A percentile compares a stretch with the other conserved stretches of the same genome.
phyloP scores from a whole-genome alignment of 2,113 vertebrate species.

The Channa argus region DNA sequence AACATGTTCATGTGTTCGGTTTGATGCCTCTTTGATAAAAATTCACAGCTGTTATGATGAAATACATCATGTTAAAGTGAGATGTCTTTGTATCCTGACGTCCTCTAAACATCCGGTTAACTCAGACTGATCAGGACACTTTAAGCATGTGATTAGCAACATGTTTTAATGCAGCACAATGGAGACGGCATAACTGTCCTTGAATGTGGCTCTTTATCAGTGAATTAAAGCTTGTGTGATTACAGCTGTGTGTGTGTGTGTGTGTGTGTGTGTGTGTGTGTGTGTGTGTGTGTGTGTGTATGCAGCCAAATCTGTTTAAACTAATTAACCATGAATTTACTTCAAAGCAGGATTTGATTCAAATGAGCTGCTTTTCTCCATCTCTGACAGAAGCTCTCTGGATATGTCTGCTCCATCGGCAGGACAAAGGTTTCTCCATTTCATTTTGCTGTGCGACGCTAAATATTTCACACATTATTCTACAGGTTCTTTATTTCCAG shows the following conservation, averaged over 20 bases:
- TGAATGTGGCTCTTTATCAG: conserved; percentile 91
- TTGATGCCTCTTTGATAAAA: no score
- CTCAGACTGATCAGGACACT: conserved; percentile 32
- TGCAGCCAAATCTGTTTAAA: conserved; percentile 93
- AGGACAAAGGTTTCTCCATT: no score
- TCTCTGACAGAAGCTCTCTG: not conserved
- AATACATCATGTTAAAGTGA: no score
- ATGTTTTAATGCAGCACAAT: conserved; percentile 86
- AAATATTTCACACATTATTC: no score
- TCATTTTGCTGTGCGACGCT: no score
- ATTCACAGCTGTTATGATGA: no score
- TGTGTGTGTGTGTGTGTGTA: conserved; percentile 86
- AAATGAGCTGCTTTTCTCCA: conserved; percentile 85
- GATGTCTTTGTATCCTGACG: not conserved
- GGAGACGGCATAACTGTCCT: conserved; percentile 89
- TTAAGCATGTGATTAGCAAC: conserved; percentile 52
- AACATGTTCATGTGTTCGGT: no score
- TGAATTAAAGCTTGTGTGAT: conserved; percentile 84
- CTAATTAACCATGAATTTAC: conserved; percentile 94
- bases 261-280: conserved; percentile 88
- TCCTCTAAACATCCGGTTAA: conserved; percentile 12
- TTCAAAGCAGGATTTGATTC: conserved; percentile 88
- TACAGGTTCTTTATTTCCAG: no score
- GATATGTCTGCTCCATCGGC: not conserved
- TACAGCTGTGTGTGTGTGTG: conserved; percentile 78